Conservation (phyloP, 2,888 invertebrate genomes). For the Lithophane semibrunnea region DNA sequence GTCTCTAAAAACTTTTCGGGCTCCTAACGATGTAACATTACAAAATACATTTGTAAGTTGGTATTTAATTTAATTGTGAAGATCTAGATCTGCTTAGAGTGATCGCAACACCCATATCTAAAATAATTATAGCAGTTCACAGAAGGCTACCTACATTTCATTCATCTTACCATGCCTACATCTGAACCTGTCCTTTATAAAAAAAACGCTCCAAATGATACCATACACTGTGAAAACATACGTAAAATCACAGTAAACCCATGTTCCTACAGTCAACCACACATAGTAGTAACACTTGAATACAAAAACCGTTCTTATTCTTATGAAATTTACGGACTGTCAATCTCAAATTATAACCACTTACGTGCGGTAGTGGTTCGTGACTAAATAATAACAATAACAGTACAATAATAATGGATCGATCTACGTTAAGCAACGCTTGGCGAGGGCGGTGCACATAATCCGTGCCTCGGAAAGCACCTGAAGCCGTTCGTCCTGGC, state of each 20-base stretch:
- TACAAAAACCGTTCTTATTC: not conserved
- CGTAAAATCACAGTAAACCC: not conserved
- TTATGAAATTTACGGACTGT: not conserved
- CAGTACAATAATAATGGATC: not conserved
- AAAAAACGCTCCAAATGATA: slow-evolving; percentile 6
- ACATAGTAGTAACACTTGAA: not conserved
- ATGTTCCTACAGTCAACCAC: not conserved
- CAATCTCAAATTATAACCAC: not conserved
- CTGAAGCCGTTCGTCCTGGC: not conserved
- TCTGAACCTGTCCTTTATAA: too few relatives aligned
- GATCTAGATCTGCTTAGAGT: not conserved
- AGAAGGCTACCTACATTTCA: not conserved
- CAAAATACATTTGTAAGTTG: too few relatives aligned
- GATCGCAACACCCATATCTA: too few relatives aligned
- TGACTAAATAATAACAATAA: not conserved
- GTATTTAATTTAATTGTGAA: too few relatives aligned
- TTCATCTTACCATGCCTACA: not conserved
- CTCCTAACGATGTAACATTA: too few relatives aligned
- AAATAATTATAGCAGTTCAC: too few relatives aligned
- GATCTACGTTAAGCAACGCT: not conserved
- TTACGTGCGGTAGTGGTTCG: not conserved
- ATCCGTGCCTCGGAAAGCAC: not conserved
- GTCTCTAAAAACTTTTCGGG: too few relatives aligned
- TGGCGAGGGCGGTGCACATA: not conserved
- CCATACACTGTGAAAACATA: not conserved